Evolutionary conservation across 1,140 invertebrate genomes (phyloP).

Genomic region (Solen grandis): DNA sequence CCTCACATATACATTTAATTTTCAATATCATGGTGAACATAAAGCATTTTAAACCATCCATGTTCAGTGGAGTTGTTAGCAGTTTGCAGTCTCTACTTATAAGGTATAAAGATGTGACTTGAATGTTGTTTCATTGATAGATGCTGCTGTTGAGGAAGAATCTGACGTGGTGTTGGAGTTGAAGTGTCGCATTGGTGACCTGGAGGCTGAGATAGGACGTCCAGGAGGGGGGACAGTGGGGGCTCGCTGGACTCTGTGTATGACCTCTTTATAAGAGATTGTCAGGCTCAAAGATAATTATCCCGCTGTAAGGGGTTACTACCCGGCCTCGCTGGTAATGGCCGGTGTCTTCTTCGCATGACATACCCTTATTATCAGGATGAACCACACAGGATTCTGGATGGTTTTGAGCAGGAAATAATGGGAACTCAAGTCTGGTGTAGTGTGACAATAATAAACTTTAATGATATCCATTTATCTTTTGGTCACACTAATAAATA

Average conservation of each 20-base stretch:
- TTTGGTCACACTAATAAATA: no score
- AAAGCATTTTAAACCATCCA: background rate
- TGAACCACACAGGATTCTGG: background rate
- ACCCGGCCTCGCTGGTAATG: no score
- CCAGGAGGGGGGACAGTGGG: background rate
- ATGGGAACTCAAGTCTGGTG: no score
- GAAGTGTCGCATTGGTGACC: constrained; percentile 65
- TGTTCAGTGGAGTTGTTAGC: background rate
- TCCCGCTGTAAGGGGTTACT: background rate
- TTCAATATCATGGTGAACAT: background rate
- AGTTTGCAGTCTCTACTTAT: background rate
- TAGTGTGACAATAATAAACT: no score
- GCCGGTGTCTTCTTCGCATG: no score
- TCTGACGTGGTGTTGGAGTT: constrained; percentile 66
- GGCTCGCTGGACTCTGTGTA: constrained; percentile 29
- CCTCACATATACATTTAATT: background rate
- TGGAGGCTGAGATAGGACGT: constrained; percentile 62
- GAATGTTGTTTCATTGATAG: background rate
- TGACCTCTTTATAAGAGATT: background rate
- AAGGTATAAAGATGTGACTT: no score
- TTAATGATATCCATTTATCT: no score
- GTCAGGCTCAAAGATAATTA: background rate
- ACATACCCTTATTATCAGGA: no score
- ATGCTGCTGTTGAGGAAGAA: constrained; percentile 51
- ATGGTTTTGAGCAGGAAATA: background rate